Conservation (phyloP, 2,797 vertebrate species). For the Scyliorhinus canicula region DNA sequence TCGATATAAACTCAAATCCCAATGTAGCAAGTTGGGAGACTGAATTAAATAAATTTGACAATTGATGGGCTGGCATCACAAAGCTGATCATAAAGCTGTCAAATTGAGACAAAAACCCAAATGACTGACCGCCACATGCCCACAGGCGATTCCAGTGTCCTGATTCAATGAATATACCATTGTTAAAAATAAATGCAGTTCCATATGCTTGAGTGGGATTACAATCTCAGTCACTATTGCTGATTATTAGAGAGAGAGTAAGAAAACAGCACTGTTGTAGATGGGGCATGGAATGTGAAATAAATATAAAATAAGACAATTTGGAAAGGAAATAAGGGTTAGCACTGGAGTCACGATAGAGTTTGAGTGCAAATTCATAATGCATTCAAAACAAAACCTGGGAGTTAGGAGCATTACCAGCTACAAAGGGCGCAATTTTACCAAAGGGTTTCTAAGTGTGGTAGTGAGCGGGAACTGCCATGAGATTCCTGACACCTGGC, state of each 20-base stretch:
- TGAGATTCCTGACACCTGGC: too few species aligned
- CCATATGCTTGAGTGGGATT: not conserved
- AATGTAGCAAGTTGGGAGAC: too few species aligned
- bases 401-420: not conserved
- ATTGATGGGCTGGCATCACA: not conserved
- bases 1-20: not conserved
- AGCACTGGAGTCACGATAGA: not conserved
- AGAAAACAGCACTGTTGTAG: not conserved
- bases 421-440: too few species aligned
- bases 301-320: not conserved
- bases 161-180: not conserved
- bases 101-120: not conserved
- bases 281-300: not conserved
- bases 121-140: not conserved
- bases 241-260: not conserved
- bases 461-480: too few species aligned
- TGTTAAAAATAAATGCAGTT: not conserved
- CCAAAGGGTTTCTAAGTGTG: too few species aligned
- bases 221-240: not conserved
- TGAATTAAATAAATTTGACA: not conserved
- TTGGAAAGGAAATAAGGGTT: not conserved
- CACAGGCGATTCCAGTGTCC: not conserved
- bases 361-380: not conserved
- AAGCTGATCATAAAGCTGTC: not conserved
- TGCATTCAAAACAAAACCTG: not conserved